phyloP scores from a whole-genome alignment of 2,797 vertebrate genomes.

The Micromesistius poutassou region DNA sequence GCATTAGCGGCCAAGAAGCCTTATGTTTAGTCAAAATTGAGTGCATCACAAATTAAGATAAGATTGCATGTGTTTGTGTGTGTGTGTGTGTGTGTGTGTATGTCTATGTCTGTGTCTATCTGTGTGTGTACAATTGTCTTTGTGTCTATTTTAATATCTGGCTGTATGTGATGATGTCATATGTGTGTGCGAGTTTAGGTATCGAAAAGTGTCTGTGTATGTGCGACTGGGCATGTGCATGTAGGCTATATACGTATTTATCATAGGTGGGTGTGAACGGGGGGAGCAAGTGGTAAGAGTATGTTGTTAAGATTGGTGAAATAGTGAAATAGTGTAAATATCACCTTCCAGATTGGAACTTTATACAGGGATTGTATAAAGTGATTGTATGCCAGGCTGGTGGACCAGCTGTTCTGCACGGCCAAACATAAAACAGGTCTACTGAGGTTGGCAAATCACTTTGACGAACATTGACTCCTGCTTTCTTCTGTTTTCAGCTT shows the following conservation, averaged over 20 bases:
- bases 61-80: background rate
- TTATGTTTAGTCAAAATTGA: conserved; percentile 32
- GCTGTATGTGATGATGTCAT: background rate
- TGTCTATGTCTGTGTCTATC: conserved; percentile 9
- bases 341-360: background rate
- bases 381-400: background rate
- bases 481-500: background rate
- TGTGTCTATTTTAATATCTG: conserved; percentile 26
- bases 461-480: background rate
- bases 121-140: conserved; percentile 13
- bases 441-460: background rate
- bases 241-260: background rate
- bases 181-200: background rate
- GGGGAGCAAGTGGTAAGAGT: background rate
- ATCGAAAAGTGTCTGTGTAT: background rate
- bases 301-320: background rate
- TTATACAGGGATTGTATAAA: background rate
- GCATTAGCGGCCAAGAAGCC: conserved; percentile 32
- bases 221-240: background rate
- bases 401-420: background rate
- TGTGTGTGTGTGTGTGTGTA: conserved; percentile 4
- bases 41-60: conserved; percentile 39
- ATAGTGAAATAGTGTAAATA: background rate
- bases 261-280: background rate
- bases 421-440: background rate